Evolutionary conservation across 2,888 invertebrate genomes (phyloP), one percentile per base, ranked within the genome.

Genomic region (Leptogaster cylindrica): DNA sequence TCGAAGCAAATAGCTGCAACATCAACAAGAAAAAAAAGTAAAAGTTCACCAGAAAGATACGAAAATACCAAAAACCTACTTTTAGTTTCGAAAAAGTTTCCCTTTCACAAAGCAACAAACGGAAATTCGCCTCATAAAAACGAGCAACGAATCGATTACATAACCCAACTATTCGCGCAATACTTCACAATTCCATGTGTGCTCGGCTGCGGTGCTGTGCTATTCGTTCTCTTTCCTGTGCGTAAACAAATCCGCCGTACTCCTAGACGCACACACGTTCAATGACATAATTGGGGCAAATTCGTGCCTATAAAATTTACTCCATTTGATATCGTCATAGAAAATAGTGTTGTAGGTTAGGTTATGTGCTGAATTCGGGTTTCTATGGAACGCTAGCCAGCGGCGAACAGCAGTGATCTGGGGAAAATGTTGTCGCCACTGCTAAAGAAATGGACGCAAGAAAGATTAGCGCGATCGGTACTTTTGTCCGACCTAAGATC

Each of bases 21-120:
- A 55, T 6, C 31, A 3, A n/a, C n/a, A 18, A 1, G 10, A 41
- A 63, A 65, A 48, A 64, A 64, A 65, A 65, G 65, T 65, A 65
- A 65, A 65, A 65, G 65, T 65, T 65, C 50, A 65, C 14, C 36
- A 65, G 51, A 65, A 65, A 51, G 48, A 64, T 51, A 65, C 50
- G 36, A 65, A 65, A 65, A 65, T 65, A 65, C 50, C 50, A 65
- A 65, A 65, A 65, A 65, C 65, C 65, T 51, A 65, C 65, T 65
- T 65, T 65, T 65, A 23, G 61, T 61, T 61, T 61, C 61, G 61
- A 61, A 61, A 61, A 61, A 44, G 41, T 61, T 61, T 44, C 61
- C 61, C 44, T 61, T 61, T 44, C 41, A 41, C 41, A 61, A 61
- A 31, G 44, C 61, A 61, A 44, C 61, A 61, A 61, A 61, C 61